Evolutionary conservation across 2,888 invertebrate genomes (phyloP), one percentile per base, ranked within the genome.

Genomic region (Drosophila lacicola): DNA sequence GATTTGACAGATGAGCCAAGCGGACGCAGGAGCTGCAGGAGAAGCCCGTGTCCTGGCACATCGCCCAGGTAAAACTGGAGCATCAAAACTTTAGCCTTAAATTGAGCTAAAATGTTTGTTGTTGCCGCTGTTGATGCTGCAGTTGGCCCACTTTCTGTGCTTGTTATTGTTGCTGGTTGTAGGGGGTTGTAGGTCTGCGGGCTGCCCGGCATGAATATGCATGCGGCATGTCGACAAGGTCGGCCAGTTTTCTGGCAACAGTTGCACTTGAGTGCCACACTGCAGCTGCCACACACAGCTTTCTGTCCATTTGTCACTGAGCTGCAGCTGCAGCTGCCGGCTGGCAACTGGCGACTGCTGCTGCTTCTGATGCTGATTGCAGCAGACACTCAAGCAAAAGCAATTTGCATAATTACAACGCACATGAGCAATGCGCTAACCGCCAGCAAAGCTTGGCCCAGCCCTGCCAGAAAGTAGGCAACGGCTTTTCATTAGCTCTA

Each of bases 361-460:
- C 41, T 37, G 55, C 55, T 29, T 8, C 36, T 37, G 55, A 44
- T 55, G 45, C 36, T 55, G 55, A 55, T 56, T 56, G 51, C 54
- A 33, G 47, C 44, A 21, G 68, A 65, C 39, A 60, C 41, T 58
- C 63, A 46, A 63, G 64, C 34, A 60, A 68, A 67, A 67, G 76
- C 75, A 62, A 88, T 88, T 89, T 88, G 80, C 83, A 80, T 83
- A 86, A 88, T 78, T 83, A 83, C 74, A 86, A 71, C 81, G 84
- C 89, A 88, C 88, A 88, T 78, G 87, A 75, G 66, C 56, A 56
- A 66, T 41, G 36, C 60, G 55, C 44, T 54, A 21, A 39, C 14
- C 39, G 54, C 67, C 42, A 36, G 63, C 29, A 6, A 29, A 29
- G 29, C 29, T 29, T 29, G 29, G 29, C 21, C 21, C n/a, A 37